Conservation (phyloP, 2,797 vertebrate genomes). For the Tapera naevia region DNA sequence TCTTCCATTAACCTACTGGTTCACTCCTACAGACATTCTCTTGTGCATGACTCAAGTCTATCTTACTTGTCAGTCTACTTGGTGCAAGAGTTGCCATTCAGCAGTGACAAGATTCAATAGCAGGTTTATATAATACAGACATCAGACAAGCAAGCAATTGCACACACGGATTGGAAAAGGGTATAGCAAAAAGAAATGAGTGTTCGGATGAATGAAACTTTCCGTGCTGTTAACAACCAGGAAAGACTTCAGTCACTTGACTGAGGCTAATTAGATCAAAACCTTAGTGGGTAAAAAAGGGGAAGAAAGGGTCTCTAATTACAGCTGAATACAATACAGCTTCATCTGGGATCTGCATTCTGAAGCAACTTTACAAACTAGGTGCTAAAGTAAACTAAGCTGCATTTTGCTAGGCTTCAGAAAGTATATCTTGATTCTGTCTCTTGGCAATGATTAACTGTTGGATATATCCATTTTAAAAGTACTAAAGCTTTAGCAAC, state of each 20-base stretch:
- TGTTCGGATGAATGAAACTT: neutral
- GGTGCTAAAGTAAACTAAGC: slow-evolving; percentile 19
- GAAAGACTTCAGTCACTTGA: neutral
- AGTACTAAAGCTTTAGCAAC: neutral
- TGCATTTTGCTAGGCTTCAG: neutral
- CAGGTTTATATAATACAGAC: neutral
- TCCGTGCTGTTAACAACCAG: neutral
- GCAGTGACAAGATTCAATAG: neutral
- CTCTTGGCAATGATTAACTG: neutral
- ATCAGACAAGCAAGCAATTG: neutral
- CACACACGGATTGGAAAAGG: neutral
- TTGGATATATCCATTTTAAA: neutral
- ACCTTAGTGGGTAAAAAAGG: neutral
- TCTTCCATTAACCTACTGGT: neutral
- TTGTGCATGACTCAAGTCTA: neutral
- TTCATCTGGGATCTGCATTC: neutral
- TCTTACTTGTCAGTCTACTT: neutral
- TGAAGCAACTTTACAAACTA: neutral
- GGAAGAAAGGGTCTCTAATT: neutral
- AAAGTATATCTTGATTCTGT: neutral
- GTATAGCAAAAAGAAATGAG: neutral
- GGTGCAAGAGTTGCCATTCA: neutral
- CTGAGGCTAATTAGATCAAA: slow-evolving; percentile 1
- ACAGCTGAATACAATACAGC: neutral
- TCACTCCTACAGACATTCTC: neutral